These are phyloP conservation scores for Borostomias antarcticus DNA, from an alignment of 2,797 vertebrate genomes.

Conservation along the genomic window DNA sequence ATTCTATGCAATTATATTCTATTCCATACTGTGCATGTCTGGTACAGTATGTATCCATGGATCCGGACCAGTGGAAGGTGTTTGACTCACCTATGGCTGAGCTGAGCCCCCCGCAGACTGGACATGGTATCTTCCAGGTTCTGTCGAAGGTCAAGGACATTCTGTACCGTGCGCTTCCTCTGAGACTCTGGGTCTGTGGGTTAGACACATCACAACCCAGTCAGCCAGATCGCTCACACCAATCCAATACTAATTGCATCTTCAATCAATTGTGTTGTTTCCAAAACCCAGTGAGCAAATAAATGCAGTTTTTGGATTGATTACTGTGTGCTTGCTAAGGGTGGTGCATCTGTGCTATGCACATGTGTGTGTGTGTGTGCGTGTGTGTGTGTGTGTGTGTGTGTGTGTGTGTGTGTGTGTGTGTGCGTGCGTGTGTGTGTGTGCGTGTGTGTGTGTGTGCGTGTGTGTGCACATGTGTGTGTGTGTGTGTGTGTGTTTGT, in stretches of 20 bases:
- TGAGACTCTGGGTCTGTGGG: slow-evolving; percentile 93
- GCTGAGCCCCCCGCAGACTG: slow-evolving; percentile 93
- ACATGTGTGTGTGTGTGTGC: slow-evolving; percentile 9
- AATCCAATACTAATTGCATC: too few species aligned
- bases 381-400: not conserved
- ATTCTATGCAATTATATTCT: not conserved
- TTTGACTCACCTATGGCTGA: slow-evolving; percentile 88
- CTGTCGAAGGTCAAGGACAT: slow-evolving; percentile 96
- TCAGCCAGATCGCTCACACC: too few species aligned
- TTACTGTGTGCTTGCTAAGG: too few species aligned
- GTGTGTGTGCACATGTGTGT: slow-evolving; percentile 8
- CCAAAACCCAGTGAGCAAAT: too few species aligned
- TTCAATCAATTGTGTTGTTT: too few species aligned
- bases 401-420: not conserved
- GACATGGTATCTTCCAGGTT: slow-evolving; percentile 99
- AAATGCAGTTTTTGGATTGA: too few species aligned
- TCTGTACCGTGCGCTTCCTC: slow-evolving; percentile 97
- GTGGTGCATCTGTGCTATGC: slow-evolving; percentile 13
- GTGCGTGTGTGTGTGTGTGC: slow-evolving; percentile 9
- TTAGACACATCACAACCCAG: slow-evolving; percentile 26
- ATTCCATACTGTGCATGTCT: not conserved
- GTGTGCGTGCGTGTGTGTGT: not conserved
- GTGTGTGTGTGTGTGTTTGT: slow-evolving; percentile 7
- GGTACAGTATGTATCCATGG: not conserved
- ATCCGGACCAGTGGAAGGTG: not conserved